These are phyloP conservation scores for Hyperoodon ampullatus DNA, from an alignment of 2,113 vertebrate species.

Conservation along the genomic window DNA sequence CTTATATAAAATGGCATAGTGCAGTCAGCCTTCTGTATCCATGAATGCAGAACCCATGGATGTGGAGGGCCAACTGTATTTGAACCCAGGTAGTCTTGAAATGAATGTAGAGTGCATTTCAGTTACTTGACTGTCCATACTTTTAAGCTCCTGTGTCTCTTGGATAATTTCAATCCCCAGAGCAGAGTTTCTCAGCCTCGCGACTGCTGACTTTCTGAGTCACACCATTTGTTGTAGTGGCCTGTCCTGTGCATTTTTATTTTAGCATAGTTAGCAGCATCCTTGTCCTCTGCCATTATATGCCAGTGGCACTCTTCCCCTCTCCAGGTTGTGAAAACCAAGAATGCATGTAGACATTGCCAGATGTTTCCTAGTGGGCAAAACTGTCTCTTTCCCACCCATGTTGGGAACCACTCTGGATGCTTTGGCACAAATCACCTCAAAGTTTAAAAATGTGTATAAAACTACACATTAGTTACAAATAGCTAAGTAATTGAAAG, in stretches of 20 bases:
- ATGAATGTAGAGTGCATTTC: background rate
- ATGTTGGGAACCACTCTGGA: background rate
- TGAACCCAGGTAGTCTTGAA: background rate
- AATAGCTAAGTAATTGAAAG: background rate
- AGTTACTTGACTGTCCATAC: background rate
- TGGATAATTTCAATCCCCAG: background rate
- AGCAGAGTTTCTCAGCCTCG: background rate
- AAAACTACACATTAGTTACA: background rate
- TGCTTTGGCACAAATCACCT: background rate
- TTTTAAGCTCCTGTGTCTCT: background rate
- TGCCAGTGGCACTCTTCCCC: background rate
- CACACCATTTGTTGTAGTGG: background rate
- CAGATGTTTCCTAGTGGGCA: background rate
- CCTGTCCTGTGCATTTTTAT: background rate
- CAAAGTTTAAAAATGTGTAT: background rate
- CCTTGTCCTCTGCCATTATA: background rate
- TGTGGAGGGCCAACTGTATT: background rate
- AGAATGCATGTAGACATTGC: background rate
- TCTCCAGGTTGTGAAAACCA: background rate
- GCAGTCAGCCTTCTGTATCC: background rate
- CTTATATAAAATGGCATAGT: background rate
- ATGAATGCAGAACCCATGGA: background rate
- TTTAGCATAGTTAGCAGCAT: background rate
- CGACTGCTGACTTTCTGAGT: background rate
- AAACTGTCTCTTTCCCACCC: background rate